Conservation (phyloP, 2,888 invertebrate genomes). For the Meandrusa payeni region DNA sequence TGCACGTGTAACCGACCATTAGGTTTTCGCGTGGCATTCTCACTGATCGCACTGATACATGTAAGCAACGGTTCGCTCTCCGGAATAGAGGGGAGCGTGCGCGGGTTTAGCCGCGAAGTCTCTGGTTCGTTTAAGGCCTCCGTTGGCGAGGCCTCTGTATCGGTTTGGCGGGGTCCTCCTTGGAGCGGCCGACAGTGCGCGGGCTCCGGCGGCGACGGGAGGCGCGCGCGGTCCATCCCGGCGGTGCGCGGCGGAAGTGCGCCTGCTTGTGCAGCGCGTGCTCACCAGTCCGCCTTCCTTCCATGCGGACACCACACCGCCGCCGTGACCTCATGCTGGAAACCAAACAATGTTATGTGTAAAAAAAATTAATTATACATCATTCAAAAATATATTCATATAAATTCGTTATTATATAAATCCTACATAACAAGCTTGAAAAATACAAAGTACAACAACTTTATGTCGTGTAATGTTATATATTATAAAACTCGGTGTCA, state of each 20-base stretch:
- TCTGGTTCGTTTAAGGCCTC: constrained; percentile 59
- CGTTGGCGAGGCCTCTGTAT: constrained; percentile 45
- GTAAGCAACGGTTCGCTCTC: constrained; percentile 66
- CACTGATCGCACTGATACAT: constrained; percentile 44
- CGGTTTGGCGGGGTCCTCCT: constrained; percentile 72
- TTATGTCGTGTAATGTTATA: too few species aligned
- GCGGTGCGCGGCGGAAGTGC: constrained; percentile 59
- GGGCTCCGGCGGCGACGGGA: constrained; percentile 64
- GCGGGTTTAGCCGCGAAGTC: constrained; percentile 60
- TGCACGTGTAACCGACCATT: constrained; percentile 79
- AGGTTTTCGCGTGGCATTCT: constrained; percentile 44
- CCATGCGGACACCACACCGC: constrained; percentile 75
- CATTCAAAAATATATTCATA: too few species aligned
- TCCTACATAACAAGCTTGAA: too few species aligned
- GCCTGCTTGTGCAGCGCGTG: constrained; percentile 66
- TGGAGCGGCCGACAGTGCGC: constrained; percentile 65
- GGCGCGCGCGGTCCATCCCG: constrained; percentile 71
- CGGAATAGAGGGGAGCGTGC: constrained; percentile 60
- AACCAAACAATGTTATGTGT: constrained; percentile 38
- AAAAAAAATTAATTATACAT: too few species aligned
- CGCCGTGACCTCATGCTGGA: constrained; percentile 76
- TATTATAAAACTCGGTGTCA: too few species aligned
- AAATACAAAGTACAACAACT: too few species aligned
- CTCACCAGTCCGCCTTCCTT: constrained; percentile 70
- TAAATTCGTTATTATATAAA: too few species aligned